phyloP scores from a whole-genome alignment of 2,888 invertebrate species.

The Troides aeacus region DNA sequence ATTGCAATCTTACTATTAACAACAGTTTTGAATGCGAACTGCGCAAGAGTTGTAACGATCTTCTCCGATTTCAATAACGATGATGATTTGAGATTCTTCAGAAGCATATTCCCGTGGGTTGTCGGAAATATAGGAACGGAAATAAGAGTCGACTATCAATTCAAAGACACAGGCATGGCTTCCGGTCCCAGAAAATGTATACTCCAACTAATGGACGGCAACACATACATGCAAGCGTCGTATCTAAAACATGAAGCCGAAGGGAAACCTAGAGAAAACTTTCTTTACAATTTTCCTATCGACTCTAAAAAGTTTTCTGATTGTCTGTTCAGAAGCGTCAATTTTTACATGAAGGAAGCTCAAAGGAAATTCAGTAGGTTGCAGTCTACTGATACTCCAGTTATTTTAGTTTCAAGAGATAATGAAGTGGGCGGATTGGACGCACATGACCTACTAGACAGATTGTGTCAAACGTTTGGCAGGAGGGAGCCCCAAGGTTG shows the following conservation, averaged over 20 bases:
- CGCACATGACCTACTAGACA: constrained; percentile 11
- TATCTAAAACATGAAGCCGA: constrained; percentile 36
- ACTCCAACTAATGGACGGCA: constrained; percentile 34
- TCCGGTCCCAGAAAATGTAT: constrained; percentile 40
- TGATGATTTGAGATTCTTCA: constrained; percentile 40
- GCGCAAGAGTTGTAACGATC: constrained; percentile 31
- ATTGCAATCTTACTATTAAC: background rate
- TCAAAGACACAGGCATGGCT: constrained; percentile 37
- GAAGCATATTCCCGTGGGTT: constrained; percentile 40
- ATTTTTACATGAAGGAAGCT: constrained; percentile 18
- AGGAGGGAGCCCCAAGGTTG: constrained; percentile 23
- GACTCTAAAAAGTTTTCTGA: constrained; percentile 19
- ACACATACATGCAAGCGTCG: constrained; percentile 35
- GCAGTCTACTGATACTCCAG: constrained; percentile 20
- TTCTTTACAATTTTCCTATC: constrained; percentile 22
- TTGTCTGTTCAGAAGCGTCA: constrained; percentile 22
- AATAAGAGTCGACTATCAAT: constrained; percentile 39
- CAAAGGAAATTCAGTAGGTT: constrained; percentile 24
- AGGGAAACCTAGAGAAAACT: constrained; percentile 28
- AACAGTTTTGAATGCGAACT: constrained; percentile 3
- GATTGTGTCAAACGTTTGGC: constrained; percentile 17
- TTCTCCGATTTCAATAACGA: constrained; percentile 41
- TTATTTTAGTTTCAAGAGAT: constrained; percentile 19
- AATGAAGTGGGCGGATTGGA: constrained; percentile 23
- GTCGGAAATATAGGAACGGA: constrained; percentile 41